Evolutionary conservation across 1,140 invertebrate genomes (phyloP).

Genomic region (Arion vulgaris): DNA sequence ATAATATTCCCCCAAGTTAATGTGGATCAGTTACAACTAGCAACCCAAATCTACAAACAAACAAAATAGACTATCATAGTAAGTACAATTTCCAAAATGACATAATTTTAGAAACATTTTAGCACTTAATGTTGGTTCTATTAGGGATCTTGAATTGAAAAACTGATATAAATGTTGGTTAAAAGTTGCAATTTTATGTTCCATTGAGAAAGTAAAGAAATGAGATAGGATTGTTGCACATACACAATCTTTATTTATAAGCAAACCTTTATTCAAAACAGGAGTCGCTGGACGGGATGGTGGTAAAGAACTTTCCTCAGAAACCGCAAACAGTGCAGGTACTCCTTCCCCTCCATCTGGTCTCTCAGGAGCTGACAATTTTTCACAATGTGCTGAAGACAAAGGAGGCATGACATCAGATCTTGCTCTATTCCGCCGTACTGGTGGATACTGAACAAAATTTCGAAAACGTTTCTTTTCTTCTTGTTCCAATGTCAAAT

Average conservation of each 20-base stretch:
- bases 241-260: neutral
- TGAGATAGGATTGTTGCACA: no score
- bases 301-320: neutral
- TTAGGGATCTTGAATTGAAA: no score
- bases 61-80: no score
- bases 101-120: no score
- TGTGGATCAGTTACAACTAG: no score
- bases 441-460: constrained; percentile 78
- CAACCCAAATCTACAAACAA: no score
- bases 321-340: neutral
- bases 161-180: no score
- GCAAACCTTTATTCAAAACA: constrained; percentile 9
- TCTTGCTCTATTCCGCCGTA: constrained; percentile 72
- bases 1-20: no score
- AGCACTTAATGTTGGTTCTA: no score
- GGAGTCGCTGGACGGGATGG: neutral
- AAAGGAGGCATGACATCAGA: constrained; percentile 43
- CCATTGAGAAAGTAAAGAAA: no score
- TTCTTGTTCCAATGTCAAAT: constrained; percentile 83
- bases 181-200: no score
- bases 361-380: neutral
- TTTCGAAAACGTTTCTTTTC: constrained; percentile 85
- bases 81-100: no score
- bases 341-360: constrained; percentile 4
- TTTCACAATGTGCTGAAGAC: constrained; percentile 31